Percentiles rank a stretch among this genome's conserved stretches.
Evolutionary conservation across 2,797 vertebrate species (phyloP).

Genomic region (Peromyscus melanophrys): DNA sequence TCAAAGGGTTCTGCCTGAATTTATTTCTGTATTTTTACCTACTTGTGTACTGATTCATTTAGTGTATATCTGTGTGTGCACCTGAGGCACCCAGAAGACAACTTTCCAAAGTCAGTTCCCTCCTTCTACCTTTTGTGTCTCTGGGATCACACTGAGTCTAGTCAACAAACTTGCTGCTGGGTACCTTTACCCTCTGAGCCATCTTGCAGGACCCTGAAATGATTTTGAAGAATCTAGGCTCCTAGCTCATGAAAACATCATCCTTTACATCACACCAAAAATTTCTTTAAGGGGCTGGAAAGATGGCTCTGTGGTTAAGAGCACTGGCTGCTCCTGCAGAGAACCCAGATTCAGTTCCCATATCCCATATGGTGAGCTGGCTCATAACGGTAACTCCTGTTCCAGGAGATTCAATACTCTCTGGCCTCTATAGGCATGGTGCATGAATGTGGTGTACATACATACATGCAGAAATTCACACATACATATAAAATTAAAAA

Average conservation of each 20-base stretch:
- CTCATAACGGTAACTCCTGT: background rate
- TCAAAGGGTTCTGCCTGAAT: background rate
- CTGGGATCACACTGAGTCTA: background rate
- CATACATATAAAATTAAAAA: background rate
- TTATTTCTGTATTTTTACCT: background rate
- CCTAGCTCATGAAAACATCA: background rate
- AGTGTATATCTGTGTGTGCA: background rate
- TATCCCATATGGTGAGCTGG: background rate
- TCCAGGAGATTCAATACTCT: background rate
- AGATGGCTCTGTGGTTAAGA: background rate
- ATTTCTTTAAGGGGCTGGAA: background rate
- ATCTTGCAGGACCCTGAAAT: background rate
- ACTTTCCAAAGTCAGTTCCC: background rate
- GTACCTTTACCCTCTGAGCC: background rate
- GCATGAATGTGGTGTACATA: background rate
- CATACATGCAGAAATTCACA: background rate
- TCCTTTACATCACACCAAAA: background rate
- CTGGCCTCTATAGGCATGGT: background rate
- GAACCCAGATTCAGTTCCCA: background rate
- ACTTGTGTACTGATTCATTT: background rate
- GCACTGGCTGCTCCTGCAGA: background rate
- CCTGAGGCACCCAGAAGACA: background rate
- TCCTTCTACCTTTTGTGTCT: background rate
- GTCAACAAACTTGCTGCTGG: background rate
- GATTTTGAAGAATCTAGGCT: background rate